Evolutionary conservation across 2,113 vertebrate species (phyloP), one percentile per base, ranked within the genome.

Genomic region (Phalacrocorax aristotelis): DNA sequence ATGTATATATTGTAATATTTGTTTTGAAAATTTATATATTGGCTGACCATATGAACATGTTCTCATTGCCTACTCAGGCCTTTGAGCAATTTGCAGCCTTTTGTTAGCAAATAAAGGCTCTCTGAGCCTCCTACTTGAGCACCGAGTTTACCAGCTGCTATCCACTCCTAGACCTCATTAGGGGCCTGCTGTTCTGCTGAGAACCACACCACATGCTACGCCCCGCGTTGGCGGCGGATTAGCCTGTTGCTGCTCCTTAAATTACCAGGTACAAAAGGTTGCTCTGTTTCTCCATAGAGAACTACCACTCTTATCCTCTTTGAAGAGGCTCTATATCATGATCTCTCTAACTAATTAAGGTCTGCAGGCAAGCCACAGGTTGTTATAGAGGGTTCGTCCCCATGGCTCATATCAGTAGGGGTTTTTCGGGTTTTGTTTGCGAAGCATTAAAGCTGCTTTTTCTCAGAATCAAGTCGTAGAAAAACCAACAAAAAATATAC

Each of bases 61-160:
- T 99, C 99, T 99, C 99, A 99, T 99, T 99, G 98, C 98, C 98
- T 99, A 97, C 99, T 99, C 98, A 97, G 98, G 98, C 98, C 98
- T 98, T 99, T 98, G 98, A 98, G 99, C 99, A 99, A 99, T 99
- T 99, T 99, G 99, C 99, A 99, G 99, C 98, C 98, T 99, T 99
- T 99, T 99, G 99, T 99, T 98, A 97, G 69, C 91, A 98, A 97
- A 99, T 99, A 99, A 99, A 99, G 97, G 99, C 98, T 97, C 97
- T 97, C 95, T 72, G 97, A 98, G 97, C 83, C 98, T 99, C 98
- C 99, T 99, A 99, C 99, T 99, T 98, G 98, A 98, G 98, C 97
- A 98, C 96, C 54, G 99, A 99, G 98, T 99, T 99, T 99, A 99
- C 99, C 99, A 99, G 99, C 99, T 99, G 99, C 99, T 99, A 98